These are phyloP conservation scores for Scaptomyza caliginosa DNA, from an alignment of 2,888 invertebrate species.

Conservation along the genomic window DNA sequence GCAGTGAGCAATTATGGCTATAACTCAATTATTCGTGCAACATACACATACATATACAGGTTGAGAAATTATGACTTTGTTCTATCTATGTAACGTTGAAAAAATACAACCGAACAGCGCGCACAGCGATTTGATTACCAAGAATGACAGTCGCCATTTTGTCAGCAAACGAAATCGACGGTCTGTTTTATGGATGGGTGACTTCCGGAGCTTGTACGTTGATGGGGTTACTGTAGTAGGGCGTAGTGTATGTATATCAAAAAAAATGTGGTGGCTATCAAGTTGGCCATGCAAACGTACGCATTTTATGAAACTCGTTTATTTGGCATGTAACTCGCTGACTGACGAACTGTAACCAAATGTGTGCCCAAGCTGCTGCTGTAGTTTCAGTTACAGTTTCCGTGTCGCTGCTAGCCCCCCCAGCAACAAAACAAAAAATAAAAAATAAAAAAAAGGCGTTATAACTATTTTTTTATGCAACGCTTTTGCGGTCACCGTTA, in stretches of 20 bases:
- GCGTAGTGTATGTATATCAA: background rate
- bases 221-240: background rate
- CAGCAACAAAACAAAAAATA: slow-evolving; percentile 12
- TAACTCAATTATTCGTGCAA: slow-evolving; percentile 32
- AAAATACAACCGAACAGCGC: slow-evolving; percentile 47
- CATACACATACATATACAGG: background rate
- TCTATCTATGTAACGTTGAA: slow-evolving; percentile 22
- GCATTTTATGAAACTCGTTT: slow-evolving; percentile 68
- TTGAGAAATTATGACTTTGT: slow-evolving; percentile 18
- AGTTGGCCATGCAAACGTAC: slow-evolving; percentile 60
- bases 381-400: slow-evolving; percentile 21
- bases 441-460: slow-evolving; percentile 42
- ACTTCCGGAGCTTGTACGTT: background rate
- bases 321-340: slow-evolving; percentile 44
- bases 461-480: slow-evolving; percentile 73
- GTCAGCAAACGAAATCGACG: slow-evolving; percentile 51
- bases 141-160: slow-evolving; percentile 61
- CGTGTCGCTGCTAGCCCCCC: background rate
- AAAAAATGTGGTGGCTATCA: slow-evolving; percentile 53
- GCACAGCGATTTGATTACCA: slow-evolving; percentile 69
- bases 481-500: slow-evolving; percentile 72
- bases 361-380: slow-evolving; percentile 4
- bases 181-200: slow-evolving; percentile 38
- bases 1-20: slow-evolving; percentile 37
- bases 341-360: slow-evolving; percentile 21